phyloP scores from a whole-genome alignment of 2,888 invertebrate genomes.

The Vandiemenella viatica region DNA sequence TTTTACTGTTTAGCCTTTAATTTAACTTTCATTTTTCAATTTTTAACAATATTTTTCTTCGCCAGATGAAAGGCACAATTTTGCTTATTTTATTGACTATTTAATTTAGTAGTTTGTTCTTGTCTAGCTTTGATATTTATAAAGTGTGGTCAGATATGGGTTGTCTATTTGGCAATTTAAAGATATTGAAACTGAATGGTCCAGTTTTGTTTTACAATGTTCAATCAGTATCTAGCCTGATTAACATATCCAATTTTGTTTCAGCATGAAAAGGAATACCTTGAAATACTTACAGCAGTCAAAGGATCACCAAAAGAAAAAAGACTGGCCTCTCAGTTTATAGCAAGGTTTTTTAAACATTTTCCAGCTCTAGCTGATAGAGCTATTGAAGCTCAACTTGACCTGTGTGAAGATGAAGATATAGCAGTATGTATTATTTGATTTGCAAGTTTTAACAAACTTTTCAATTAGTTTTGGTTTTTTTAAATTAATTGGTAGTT shows the following conservation, averaged over 20 bases:
- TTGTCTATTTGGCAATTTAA: background rate
- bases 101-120: background rate
- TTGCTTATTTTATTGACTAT: too few species aligned
- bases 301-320: constrained; percentile 84
- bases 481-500: too few species aligned
- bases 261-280: constrained; percentile 76
- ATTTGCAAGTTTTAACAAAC: background rate
- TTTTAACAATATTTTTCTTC: too few species aligned
- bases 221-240: background rate
- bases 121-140: background rate
- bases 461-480: background rate
- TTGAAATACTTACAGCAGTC: constrained; percentile 73
- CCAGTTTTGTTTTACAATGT: background rate
- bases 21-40: too few species aligned
- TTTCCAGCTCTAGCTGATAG: constrained; percentile 76
- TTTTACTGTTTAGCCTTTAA: too few species aligned
- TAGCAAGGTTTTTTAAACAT: constrained; percentile 82
- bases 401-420: constrained; percentile 91
- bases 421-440: constrained; percentile 51
- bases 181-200: background rate
- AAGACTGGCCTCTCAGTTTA: constrained; percentile 85
- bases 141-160: too few species aligned
- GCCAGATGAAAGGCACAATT: too few species aligned
- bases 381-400: constrained; percentile 82
- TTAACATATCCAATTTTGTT: constrained; percentile 22